Evolutionary conservation across 2,113 vertebrate genomes (phyloP).

Genomic region (Globicephala melas): DNA sequence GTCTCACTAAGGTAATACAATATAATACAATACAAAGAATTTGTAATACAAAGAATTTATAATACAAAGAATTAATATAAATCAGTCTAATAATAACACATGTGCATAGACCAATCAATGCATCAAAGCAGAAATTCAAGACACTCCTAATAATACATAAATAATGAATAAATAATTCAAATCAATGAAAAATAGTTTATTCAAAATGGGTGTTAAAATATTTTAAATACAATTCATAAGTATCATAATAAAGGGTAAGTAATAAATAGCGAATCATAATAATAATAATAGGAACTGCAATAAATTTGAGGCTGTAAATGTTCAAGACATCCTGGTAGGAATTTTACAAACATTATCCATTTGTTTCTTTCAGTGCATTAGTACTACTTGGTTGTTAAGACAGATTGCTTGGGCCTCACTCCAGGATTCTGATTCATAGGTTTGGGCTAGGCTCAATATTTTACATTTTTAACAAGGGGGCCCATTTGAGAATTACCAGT

Average conservation of each 20-base stretch:
- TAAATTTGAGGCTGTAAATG: background rate
- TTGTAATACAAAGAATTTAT: background rate
- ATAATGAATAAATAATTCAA: background rate
- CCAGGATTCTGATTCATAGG: background rate
- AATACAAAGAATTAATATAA: background rate
- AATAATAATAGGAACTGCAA: background rate
- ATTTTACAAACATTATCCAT: background rate
- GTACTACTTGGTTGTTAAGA: background rate
- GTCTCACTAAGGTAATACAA: background rate
- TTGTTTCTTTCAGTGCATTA: background rate
- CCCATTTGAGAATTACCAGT: background rate
- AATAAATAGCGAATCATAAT: background rate
- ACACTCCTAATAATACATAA: background rate
- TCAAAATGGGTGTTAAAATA: background rate
- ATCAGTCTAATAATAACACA: background rate
- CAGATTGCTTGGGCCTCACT: background rate
- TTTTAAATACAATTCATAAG: background rate
- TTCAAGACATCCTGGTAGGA: background rate
- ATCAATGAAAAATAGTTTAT: background rate
- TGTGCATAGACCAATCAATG: background rate
- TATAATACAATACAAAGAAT: background rate
- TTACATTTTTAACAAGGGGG: background rate
- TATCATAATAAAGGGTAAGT: background rate
- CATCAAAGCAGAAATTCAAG: background rate
- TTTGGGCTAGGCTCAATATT: background rate